Percentiles rank a stretch among this genome's conserved stretches.
phyloP scores from a whole-genome alignment of 2,797 vertebrate genomes.

The Chromobotia macracanthus region DNA sequence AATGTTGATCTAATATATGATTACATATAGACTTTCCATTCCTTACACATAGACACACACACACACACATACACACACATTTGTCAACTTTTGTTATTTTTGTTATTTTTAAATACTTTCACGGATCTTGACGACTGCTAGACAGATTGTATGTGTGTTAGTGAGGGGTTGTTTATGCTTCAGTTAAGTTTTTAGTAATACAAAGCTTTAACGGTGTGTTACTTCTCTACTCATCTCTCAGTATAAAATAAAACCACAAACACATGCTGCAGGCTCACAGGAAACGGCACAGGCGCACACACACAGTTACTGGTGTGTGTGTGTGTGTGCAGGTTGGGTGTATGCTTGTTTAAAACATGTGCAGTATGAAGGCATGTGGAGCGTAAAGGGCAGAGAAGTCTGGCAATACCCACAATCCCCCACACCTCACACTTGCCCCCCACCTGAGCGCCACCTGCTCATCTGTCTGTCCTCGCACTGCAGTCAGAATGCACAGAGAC shows the following conservation, averaged over 20 bases:
- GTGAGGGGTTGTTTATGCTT: background rate
- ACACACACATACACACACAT: background rate
- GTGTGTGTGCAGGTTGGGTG: background rate
- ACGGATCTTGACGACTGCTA: background rate
- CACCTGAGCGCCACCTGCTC: slow-evolving; percentile 87
- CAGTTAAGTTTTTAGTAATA: background rate
- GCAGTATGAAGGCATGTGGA: slow-evolving; percentile 48
- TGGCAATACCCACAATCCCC: slow-evolving; percentile 53
- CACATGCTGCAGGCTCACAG: slow-evolving; percentile 24
- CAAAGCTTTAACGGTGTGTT: slow-evolving; percentile 10
- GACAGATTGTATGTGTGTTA: background rate
- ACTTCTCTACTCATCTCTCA: background rate
- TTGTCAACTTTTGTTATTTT: too few relatives aligned
- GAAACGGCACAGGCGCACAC: slow-evolving; percentile 1
- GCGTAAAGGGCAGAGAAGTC: slow-evolving; percentile 53
- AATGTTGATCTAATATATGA: background rate
- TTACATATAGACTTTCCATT: background rate
- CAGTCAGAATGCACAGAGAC: slow-evolving; percentile 43
- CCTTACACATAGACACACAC: background rate
- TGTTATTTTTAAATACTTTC: background rate
- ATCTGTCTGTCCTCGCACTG: slow-evolving; percentile 67
- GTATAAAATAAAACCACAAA: slow-evolving; percentile 9
- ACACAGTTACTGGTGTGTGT: slow-evolving; percentile 8
- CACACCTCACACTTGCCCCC: slow-evolving; percentile 66
- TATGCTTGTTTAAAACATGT: slow-evolving; percentile 35